Evolutionary conservation across 2,797 vertebrate species (phyloP).

Genomic region (Telmatherina bonti): DNA sequence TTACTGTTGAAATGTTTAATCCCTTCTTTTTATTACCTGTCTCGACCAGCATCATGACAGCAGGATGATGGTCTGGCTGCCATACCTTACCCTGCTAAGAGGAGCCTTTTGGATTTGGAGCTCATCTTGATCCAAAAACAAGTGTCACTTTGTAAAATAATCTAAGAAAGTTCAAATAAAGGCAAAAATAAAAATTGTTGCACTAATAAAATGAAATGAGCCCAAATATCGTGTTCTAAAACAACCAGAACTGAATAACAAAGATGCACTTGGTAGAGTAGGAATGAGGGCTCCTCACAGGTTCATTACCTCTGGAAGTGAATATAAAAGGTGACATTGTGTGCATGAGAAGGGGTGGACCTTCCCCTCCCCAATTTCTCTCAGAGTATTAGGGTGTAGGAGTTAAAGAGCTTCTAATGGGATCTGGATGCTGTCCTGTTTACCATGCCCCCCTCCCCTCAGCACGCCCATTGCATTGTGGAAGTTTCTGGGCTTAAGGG

Average conservation of each 20-base stretch:
- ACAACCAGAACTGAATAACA: conserved; percentile 7
- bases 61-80: too few relatives aligned
- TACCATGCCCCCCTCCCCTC: conserved; percentile 80
- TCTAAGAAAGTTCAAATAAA: not conserved
- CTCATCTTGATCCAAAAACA: not conserved
- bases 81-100: too few relatives aligned
- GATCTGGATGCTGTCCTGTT: conserved; percentile 87
- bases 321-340: conserved; percentile 77
- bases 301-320: conserved; percentile 73
- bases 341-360: conserved; percentile 70
- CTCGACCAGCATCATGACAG: too few relatives aligned
- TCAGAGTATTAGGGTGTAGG: conserved; percentile 78
- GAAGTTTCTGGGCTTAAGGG: conserved; percentile 82
- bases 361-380: conserved; percentile 76
- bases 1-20: not conserved
- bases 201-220: not conserved
- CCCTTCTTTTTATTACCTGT: too few relatives aligned
- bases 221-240: conserved; percentile 1
- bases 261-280: conserved; percentile 4
- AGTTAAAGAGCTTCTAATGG: conserved; percentile 90
- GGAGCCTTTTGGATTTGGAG: too few relatives aligned
- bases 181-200: not conserved
- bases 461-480: conserved; percentile 86
- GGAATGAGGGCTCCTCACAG: conserved; percentile 33
- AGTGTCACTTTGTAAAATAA: not conserved